phyloP scores from a whole-genome alignment of 2,888 invertebrate genomes.

The Acrobeloides nanus region DNA sequence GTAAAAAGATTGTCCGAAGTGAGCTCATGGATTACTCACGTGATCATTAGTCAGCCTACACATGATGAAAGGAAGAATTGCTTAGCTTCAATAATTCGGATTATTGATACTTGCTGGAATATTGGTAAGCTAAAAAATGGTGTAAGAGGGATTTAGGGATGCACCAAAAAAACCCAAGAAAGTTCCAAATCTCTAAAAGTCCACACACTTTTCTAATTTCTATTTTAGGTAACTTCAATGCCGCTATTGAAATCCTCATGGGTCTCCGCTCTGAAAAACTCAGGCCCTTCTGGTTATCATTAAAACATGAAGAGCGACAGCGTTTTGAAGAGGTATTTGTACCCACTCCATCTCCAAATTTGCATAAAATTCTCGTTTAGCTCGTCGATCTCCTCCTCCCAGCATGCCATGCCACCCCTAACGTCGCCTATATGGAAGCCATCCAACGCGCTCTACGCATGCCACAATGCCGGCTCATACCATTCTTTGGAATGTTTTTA shows the following conservation, averaged over 20 bases:
- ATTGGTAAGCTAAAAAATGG: too few species aligned
- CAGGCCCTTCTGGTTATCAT: conserved; percentile 80
- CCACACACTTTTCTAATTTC: too few species aligned
- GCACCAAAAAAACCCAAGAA: too few species aligned
- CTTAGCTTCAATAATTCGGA: conserved; percentile 76
- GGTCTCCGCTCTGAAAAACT: conserved; percentile 88
- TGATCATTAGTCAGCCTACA: conserved; percentile 74
- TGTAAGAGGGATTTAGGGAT: too few species aligned
- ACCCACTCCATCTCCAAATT: neutral
- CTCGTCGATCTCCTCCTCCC: conserved; percentile 66
- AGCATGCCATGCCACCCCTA: conserved; percentile 24
- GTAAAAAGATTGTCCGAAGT: conserved; percentile 86
- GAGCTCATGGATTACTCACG: conserved; percentile 79
- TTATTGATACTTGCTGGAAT: conserved; percentile 84
- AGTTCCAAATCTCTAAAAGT: too few species aligned
- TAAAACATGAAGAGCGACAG: conserved; percentile 57
- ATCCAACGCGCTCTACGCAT: conserved; percentile 75
- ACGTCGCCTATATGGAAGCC: conserved; percentile 73
- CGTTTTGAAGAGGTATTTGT: conserved; percentile 44
- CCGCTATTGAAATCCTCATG: conserved; percentile 87
- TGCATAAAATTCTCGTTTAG: conserved; percentile 4
- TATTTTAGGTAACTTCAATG: conserved; percentile 73
- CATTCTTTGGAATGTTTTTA: conserved; percentile 84
- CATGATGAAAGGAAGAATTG: conserved; percentile 80
- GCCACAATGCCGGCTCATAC: conserved; percentile 65